Base-by-base conservation (phyloP, 2,888 invertebrate species). In the Tuberolachnus salignus region DNA sequence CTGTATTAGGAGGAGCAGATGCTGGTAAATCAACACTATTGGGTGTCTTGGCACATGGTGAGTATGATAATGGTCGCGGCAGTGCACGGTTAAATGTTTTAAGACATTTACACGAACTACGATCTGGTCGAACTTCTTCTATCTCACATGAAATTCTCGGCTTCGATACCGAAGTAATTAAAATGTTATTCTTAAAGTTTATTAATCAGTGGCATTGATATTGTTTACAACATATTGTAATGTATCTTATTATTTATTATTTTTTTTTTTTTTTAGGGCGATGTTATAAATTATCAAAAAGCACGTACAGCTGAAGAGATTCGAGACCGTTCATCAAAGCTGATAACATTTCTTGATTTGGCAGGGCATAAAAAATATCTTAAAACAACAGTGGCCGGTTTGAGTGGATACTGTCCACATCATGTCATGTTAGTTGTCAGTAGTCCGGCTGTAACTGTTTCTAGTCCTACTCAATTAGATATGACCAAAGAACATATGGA, bases 291-390 rank as follows among this genome's bases (percentile, higher is more conserved):
- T 87, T 93, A 92, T 83, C 93, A 93, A 57, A 94, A 95, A 84
- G 90, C 95, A 85, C 92, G 94, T 87, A 95, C 94, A 0, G 92
- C 95, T 0, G 96, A 97, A 84, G 93, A 98, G 83, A 97, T 98
- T 80, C 95, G 95, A 83, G 96, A 97, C 84, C 88, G 92, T 63
- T 96, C 97, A 1, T 92, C 94, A 10, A 98, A 97, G 86, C 87
- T 99, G 46, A 93, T 99, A 0, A 95, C 97, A 0, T 94, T 97
- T 84, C 91, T 98, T 84, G 98, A 99, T 87, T 88, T 98, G 83
- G 98, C 98, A 4, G 98, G 98, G 0, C 97, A 98, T 87, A 91
- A 93, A 83, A 97, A 98, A 86, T 99, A 98, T 85, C 90, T 98
- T 85, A 90, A 94, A 82, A 98, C 98, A 70, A 98, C 98, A 1